Evolutionary conservation across 1,140 invertebrate genomes (phyloP).

Genomic region (Megathymus violae): DNA sequence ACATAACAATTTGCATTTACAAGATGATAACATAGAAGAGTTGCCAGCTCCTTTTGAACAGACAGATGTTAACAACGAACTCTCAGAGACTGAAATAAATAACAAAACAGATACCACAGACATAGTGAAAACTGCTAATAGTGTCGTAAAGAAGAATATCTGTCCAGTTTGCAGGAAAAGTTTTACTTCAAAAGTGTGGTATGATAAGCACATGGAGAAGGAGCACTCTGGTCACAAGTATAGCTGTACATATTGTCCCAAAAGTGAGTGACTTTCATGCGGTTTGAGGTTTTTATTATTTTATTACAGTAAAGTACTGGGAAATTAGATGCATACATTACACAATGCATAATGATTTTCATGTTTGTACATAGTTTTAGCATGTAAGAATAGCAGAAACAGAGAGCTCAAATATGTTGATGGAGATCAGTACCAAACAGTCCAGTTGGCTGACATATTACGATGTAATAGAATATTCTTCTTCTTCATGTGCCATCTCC

Average conservation of each 20-base stretch:
- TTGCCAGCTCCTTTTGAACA: background rate
- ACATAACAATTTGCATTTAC: conserved; percentile 8
- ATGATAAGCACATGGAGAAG: conserved; percentile 67
- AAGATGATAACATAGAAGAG: conserved; percentile 15
- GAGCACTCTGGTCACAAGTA: conserved; percentile 62
- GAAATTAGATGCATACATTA: no score
- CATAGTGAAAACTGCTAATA: conserved; percentile 21
- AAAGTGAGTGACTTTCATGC: conserved; percentile 51
- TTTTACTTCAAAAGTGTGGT: conserved; percentile 71
- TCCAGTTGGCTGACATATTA: no score
- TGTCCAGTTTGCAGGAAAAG: conserved; percentile 63
- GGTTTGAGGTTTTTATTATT: no score
- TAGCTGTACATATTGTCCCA: conserved; percentile 55
- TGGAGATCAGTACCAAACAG: no score
- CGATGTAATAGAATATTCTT: no score
- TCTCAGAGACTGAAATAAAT: background rate
- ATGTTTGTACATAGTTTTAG: no score
- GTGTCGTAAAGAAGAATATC: conserved; percentile 46
- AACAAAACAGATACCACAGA: background rate
- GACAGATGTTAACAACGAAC: no score
- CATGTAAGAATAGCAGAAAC: no score
- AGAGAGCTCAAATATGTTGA: no score
- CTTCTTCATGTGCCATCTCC: no score
- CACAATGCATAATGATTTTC: no score
- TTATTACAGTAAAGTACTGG: no score